Base-by-base conservation (phyloP, 2,888 invertebrate genomes). In the Leucophenga maculata region DNA sequence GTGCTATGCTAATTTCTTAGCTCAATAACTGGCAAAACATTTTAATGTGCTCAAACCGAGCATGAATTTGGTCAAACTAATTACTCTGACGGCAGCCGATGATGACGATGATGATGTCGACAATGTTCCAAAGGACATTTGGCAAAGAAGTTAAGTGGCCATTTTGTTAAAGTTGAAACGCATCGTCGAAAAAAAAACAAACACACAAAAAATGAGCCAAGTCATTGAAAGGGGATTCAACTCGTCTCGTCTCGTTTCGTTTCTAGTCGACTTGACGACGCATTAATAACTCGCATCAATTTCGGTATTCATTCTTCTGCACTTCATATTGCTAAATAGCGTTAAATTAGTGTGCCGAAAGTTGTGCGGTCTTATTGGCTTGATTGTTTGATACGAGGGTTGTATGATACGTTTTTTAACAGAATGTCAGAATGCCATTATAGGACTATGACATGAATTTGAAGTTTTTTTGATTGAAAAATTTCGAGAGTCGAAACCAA, bases 51-150 rank as follows among this genome's bases (percentile, higher is more conserved):
- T 74, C 67, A 69, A 74, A 78, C 74, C 64, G 69, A 77, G 73
- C 76, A 73, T 62, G 71, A 78, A 75, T 74, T 75, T 72, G 74
- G 72, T 70, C 71, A 67, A 76, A 73, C 76, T 78, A 82, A 79
- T 80, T 82, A 80, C 74, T 68, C 68, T n/a, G 64, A 74, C 55
- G 69, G 65, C 68, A 69, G 70, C 62, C 67, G 73, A 69, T 68
- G 69, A 71, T 18, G 55, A 64, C 26, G 59, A 67, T 57, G 16
- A 60, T 44, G 46, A 0, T 62, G 22, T 1, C 32, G 32, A 2
- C 14, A 20, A 16, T 11, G 16, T 18, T 31, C n/a, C 11, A 31
- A 14, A 13, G 9, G 59, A 14, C 39, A 39, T 39, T 39, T 39
- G 39, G 20, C 16, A 16, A 50, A 50, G 50, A 18, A 50, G 26